Evolutionary conservation across 2,113 vertebrate species (phyloP).

Genomic region (Pterocles orientalis): DNA sequence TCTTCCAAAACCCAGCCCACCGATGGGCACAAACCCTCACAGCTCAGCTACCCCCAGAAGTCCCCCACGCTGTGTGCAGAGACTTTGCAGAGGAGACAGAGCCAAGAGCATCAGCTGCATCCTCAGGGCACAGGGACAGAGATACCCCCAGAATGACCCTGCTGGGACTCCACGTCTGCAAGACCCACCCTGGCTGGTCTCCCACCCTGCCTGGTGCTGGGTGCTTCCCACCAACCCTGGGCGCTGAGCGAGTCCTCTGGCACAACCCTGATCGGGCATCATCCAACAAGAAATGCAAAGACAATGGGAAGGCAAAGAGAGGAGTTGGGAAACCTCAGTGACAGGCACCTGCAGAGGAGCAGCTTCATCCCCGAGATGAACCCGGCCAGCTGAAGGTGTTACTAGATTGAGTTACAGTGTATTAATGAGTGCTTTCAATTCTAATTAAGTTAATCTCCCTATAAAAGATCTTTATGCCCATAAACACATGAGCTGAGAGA

Average conservation of each 20-base stretch:
- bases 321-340: neutral
- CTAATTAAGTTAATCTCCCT: neutral
- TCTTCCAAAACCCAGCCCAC: neutral
- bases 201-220: rapidly evolving
- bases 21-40: rapidly evolving
- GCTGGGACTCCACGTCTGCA: rapidly evolving
- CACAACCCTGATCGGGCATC: neutral
- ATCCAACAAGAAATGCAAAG: neutral
- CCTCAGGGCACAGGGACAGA: neutral
- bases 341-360: neutral
- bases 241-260: neutral
- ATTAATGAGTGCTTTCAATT: neutral
- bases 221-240: neutral
- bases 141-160: rapidly evolving
- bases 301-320: neutral
- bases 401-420: neutral
- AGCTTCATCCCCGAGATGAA: neutral
- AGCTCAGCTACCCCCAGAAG: neutral
- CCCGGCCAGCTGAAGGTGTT: neutral
- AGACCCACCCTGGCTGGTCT: neutral
- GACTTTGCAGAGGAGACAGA: neutral
- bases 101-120: neutral
- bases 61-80: neutral
- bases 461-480: neutral
- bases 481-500: neutral